phyloP scores from a whole-genome alignment of 2,113 vertebrate genomes.

The Jacana jacana region DNA sequence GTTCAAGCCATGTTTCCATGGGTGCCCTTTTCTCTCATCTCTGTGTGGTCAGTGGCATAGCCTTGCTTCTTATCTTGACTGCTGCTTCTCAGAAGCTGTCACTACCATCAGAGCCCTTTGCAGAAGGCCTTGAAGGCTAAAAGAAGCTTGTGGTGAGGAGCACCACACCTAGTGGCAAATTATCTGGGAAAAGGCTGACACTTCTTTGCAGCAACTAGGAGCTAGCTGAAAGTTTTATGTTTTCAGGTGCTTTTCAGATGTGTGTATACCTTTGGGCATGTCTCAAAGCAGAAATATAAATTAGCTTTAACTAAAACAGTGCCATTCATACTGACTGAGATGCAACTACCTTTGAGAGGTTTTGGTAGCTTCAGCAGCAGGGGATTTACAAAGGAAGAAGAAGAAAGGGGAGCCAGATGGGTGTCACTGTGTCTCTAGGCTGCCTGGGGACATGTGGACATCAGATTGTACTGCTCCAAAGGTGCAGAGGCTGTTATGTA shows the following conservation, averaged over 20 bases:
- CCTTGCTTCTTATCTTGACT: neutral
- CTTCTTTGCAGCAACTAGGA: neutral
- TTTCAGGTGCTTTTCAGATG: neutral
- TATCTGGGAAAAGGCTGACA: neutral
- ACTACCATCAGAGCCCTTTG: neutral
- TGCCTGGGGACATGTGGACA: neutral
- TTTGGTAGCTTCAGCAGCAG: neutral
- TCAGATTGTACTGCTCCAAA: neutral
- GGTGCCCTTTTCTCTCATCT: neutral
- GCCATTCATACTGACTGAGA: neutral
- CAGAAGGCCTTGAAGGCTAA: neutral
- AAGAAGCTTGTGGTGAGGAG: neutral
- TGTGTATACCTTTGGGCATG: neutral
- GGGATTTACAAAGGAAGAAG: neutral
- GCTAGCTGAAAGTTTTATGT: neutral
- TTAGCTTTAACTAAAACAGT: neutral
- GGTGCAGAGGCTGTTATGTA: neutral
- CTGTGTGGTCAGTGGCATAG: neutral
- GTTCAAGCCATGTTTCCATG: neutral
- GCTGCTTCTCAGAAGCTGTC: neutral
- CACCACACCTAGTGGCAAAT: too few relatives aligned
- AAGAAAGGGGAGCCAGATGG: neutral
- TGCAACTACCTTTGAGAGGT: neutral
- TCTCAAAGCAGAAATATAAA: neutral
- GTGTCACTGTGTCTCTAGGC: neutral